Conservation (phyloP, 2,888 invertebrate species). For the Antheraea yamamai region DNA sequence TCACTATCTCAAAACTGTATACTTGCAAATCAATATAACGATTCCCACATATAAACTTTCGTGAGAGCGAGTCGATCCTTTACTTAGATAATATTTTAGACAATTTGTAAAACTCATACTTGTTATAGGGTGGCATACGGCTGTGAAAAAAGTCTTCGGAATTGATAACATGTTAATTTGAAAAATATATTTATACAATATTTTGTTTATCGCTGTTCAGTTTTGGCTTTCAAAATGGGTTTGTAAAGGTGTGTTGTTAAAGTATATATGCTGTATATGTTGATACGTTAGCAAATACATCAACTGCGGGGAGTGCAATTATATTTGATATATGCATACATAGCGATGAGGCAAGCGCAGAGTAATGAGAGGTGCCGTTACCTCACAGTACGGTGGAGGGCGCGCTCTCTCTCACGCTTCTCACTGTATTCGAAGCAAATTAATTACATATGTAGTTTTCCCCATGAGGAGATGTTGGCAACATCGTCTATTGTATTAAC, state of each 20-base stretch:
- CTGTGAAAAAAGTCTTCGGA: neutral
- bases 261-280: too few relatives aligned
- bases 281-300: neutral
- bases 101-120: too few relatives aligned
- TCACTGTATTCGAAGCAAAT: neutral
- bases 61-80: too few relatives aligned
- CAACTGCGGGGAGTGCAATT: neutral
- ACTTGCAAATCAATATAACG: too few relatives aligned
- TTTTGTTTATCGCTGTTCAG: too few relatives aligned
- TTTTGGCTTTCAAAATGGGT: too few relatives aligned
- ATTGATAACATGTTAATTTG: too few relatives aligned
- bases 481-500: neutral
- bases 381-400: neutral
- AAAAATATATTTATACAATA: too few relatives aligned
- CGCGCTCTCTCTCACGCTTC: conserved; percentile 3
- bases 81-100: neutral
- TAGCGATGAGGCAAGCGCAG: neutral
- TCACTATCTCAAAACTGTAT: neutral
- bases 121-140: too few relatives aligned
- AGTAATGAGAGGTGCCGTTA: neutral
- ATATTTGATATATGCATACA: neutral
- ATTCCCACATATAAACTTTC: too few relatives aligned
- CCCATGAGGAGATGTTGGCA: neutral
- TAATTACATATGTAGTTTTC: neutral
- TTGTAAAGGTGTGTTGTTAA: too few relatives aligned